phyloP scores from a whole-genome alignment of 2,888 invertebrate species.

The Ochropacha duplaris region DNA sequence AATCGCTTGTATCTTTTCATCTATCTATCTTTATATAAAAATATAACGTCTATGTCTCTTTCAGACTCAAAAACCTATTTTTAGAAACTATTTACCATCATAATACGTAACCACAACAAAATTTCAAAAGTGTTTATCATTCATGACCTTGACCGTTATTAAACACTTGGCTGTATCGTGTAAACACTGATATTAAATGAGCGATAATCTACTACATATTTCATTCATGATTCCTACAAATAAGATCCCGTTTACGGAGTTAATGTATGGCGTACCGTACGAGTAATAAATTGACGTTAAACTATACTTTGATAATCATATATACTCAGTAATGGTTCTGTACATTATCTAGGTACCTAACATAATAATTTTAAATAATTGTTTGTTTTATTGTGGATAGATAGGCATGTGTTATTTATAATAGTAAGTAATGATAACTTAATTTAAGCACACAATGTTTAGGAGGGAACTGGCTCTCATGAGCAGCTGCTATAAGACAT shows the following conservation, averaged over 20 bases:
- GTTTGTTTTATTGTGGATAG: neutral
- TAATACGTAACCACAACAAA: too few species aligned
- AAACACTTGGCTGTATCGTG: neutral
- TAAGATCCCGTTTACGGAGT: neutral
- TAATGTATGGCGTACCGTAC: neutral
- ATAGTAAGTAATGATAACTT: too few species aligned
- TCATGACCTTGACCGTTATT: neutral
- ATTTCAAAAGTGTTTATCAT: neutral
- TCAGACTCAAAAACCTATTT: too few species aligned
- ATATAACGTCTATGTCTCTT: too few species aligned
- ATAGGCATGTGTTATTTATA: neutral
- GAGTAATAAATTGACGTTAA: neutral
- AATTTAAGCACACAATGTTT: too few species aligned
- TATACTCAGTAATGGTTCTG: neutral
- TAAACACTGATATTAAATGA: neutral
- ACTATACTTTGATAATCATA: neutral
- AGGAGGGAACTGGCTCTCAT: too few species aligned
- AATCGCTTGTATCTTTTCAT: too few species aligned
- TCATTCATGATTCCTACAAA: neutral
- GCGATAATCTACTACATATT: neutral
- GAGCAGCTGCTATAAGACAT: too few species aligned
- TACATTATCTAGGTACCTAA: neutral
- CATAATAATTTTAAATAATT: neutral
- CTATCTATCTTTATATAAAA: too few species aligned
- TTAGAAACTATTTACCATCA: too few species aligned